Percentiles rank a stretch among this genome's conserved stretches.
These are phyloP conservation scores for Tetrao urogallus DNA, from an alignment of 2,113 vertebrate genomes.

Conservation along the genomic window DNA sequence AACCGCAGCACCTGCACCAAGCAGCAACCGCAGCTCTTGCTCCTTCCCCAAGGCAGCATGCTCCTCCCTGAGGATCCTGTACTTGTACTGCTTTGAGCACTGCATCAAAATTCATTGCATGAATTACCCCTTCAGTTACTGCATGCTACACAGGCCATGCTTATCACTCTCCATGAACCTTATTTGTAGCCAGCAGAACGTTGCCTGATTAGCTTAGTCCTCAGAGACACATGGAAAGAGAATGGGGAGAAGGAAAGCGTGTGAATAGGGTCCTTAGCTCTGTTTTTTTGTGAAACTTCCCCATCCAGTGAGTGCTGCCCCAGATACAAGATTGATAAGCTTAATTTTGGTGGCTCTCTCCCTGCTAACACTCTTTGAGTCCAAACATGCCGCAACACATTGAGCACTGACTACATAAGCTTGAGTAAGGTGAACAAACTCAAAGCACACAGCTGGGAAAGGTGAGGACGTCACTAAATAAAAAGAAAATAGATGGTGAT, in stretches of 20 bases:
- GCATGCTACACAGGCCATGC: not conserved
- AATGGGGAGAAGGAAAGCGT: not conserved
- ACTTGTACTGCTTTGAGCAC: not conserved
- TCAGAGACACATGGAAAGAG: not conserved
- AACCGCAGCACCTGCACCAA: rapidly evolving
- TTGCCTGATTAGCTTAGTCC: not conserved
- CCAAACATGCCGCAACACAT: not conserved
- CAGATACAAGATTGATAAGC: not conserved
- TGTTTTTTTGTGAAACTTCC: not conserved
- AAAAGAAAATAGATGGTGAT: not conserved
- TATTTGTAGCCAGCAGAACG: rapidly evolving
- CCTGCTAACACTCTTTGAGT: not conserved
- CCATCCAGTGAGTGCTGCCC: not conserved
- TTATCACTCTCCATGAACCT: not conserved
- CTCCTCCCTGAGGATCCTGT: not conserved
- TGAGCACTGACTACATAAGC: rapidly evolving
- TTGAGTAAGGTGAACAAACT: not conserved
- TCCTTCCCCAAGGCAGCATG: not conserved
- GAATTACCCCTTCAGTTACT: not conserved
- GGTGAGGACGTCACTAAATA: not conserved
- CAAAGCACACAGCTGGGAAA: not conserved
- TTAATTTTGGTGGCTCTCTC: not conserved
- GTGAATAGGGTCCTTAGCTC: not conserved
- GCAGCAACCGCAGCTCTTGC: not conserved
- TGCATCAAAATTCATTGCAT: not conserved